A percentile compares a stretch with the other conserved stretches of the same genome.
These are phyloP conservation scores for Acyrthosiphon pisum DNA, from an alignment of 1,140 invertebrate species.

Conservation along the genomic window DNA sequence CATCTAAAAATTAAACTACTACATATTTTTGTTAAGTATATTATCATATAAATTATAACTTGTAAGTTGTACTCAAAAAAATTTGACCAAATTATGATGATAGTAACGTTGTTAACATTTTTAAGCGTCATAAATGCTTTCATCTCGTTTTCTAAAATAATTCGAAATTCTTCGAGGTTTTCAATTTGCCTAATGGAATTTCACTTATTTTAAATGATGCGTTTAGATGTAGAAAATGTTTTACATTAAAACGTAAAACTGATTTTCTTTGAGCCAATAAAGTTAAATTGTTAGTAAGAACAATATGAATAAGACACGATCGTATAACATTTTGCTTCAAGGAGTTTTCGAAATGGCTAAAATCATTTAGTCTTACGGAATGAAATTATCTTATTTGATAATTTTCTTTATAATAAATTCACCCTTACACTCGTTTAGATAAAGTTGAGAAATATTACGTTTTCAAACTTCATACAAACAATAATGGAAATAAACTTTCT, in stretches of 20 bases:
- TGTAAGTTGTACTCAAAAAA: background rate
- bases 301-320: slow-evolving; percentile 32
- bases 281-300: slow-evolving; percentile 19
- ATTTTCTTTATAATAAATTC: slow-evolving; percentile 42
- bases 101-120: background rate
- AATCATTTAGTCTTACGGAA: slow-evolving; percentile 35
- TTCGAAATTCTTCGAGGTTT: background rate
- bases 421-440: slow-evolving; percentile 23
- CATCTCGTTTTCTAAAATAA: background rate
- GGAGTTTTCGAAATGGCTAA: slow-evolving; percentile 30
- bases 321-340: slow-evolving; percentile 2
- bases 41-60: background rate
- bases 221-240: background rate
- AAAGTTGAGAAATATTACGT: slow-evolving; percentile 30
- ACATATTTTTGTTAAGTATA: background rate
- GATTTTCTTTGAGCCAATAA: slow-evolving; percentile 40
- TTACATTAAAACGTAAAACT: slow-evolving; percentile 13
- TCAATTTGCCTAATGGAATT: slow-evolving; percentile 49
- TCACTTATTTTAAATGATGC: slow-evolving; percentile 24
- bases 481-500: slow-evolving; percentile 52
- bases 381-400: slow-evolving; percentile 41
- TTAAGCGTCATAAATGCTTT: background rate
- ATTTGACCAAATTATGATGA: background rate
- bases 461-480: slow-evolving; percentile 39
- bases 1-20: background rate